Base-by-base conservation (phyloP, 1,140 invertebrate genomes). In the Drosophila persimilis region DNA sequence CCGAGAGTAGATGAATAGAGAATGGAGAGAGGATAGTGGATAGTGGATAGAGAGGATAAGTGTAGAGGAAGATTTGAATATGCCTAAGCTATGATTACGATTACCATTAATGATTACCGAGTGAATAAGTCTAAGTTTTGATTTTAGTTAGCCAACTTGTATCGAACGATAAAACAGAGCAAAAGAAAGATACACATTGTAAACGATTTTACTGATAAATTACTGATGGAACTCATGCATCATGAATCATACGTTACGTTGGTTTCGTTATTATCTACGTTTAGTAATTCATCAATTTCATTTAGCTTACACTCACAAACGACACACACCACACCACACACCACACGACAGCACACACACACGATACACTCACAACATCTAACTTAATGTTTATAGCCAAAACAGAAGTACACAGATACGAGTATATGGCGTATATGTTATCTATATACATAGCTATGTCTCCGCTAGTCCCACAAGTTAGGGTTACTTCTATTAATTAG, bases 71-170 rank as follows among this genome's bases (percentile, higher is more conserved):
- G 52, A 63, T 44, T 72, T 64, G 35, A 43, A 76, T 80, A 85
- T 70, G 73, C 61, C 67, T 67, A 86, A 64, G 70, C 64, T 88
- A 86, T 64, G 53, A 69, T 80, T 79, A 83, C 54, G 71, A 75
- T 75, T 79, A 75, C 45, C 22, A 70, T 75, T 78, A 80, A 61
- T 44, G 59, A 55, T 53, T 45, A 51, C 46, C 47, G 71, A 74
- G 71, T 74, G 71, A 74, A 74, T 74, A 73, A 39, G 53, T 88
- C 41, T 77, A 88, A 83, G 47, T 58, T 66, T 77, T 66, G 65
- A 62, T 72, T 77, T 51, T 66, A 73, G 66, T 69, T 62, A 73
- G 67, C 73, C 60, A 77, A 80, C 74, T 71, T 73, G 66, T 62
- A 85, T 63, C 41, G 51, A 80, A 79, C 77, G 59, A 77, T 57